Base-by-base conservation (phyloP, 2,113 vertebrate species). In the Arizona elegans region DNA sequence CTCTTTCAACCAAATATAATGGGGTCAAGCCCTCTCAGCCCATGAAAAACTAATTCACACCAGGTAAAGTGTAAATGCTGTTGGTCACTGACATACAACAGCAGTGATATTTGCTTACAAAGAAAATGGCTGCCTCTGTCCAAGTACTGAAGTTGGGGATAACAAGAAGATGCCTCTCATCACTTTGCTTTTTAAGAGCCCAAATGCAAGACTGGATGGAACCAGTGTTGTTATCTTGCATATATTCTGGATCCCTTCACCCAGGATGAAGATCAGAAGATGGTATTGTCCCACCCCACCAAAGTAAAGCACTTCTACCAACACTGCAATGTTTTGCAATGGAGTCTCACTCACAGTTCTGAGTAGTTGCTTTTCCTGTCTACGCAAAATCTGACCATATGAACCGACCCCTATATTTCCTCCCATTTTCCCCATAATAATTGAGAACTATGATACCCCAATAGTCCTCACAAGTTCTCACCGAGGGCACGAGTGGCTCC, bases 401-500 rank as follows among this genome's bases (percentile, higher is more conserved):
- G 5, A 90, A 62, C 0, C 0, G 21, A 10, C 6, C 55, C 10
- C 38, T 21, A 9, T 53, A 1, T 38, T 86, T 55, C 26, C 47
- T 47, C 85, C 19, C 7, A 5, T 10, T 1, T 19, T 33, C 15
- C 55, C 3, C 11, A 8, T 54, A n/a, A 8, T 5, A 58, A 7
- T 8, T 24, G 10, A 53, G 87, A 70, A 88, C n/a, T 8, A 13
- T 0, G 5, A 90, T 15, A 43, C 15, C 23, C 47, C 23, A 24
- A n/a, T 3, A 10, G 1, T 38, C 21, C 52, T 21, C 52, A 88
- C 4, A 17, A 87, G 54, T 38, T 95, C 98, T 98, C 96, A 99
- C 99, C n/a, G 97, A 97, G 33, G 98, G 96, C 65, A 99, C 96
- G 10, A 98, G 96, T 0, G 98, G 97, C 89, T 99, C 99, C 70